Base-by-base conservation (phyloP, 2,888 invertebrate species). In the Heterodera filipjevi region DNA sequence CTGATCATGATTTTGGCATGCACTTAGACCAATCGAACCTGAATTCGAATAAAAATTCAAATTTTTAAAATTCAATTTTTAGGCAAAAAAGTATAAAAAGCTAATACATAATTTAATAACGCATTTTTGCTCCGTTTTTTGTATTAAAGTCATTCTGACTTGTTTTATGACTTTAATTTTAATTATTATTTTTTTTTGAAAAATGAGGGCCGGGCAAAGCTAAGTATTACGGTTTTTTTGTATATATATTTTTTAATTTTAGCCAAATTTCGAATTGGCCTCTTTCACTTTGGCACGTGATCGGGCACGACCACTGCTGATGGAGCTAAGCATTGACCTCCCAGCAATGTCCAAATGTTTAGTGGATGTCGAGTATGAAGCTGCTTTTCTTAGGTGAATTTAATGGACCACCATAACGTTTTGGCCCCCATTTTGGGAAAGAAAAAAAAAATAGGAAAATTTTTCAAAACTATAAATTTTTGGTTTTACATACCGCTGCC, bases 301-400 rank as follows among this genome's bases (percentile, higher is more conserved):
- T 89, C 92, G 96, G 64, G 92, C 93, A 86, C 92, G 93, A 77
- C 94, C 96, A 0, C 94, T 95, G 89, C 94, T 95, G 87, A 91
- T 99, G 77, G 98, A 99, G 90, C 90, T 90, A 10, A 73, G 77
- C 19, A 70, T 89, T 68, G 46, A 68, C 3, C 30, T 89, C 35
- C 83, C 84, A 2, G 77, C 83, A 3, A 39, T 80, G 16, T 79
- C 85, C 22, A 77, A 71, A n/a, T 89, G 89, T 75, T 74, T 78
- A 30, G 71, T 89, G 16, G 66, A 79, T 1, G 79, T 86, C 68
- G 81, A 83, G 10, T 88, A 87, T 76, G 85, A 87, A 16, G 85
- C 86, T 59, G 83, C 84, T 27, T 83, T 87, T 66, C 78, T 89
- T 75, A 95, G 35, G 85, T 86, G 46, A n/a, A n/a, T n/a, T n/a